Percentiles rank a stretch among this genome's conserved stretches.
These are phyloP conservation scores for Caenorhabditis macrosperma DNA, from an alignment of 2,888 invertebrate species.

Conservation along the genomic window DNA sequence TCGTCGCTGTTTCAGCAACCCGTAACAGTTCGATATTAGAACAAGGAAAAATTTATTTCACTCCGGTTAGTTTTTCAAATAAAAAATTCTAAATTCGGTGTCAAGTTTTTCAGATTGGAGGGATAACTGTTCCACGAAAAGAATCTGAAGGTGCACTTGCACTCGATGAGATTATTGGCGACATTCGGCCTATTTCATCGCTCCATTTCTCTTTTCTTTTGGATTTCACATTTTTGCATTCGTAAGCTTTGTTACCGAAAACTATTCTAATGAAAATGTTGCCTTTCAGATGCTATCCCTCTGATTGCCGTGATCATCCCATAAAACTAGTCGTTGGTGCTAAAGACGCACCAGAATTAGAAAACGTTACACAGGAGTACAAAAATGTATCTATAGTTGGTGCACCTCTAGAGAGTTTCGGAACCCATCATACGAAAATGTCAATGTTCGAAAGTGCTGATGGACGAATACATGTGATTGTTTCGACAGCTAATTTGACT, in stretches of 20 bases:
- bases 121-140: constrained; percentile 35
- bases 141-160: constrained; percentile 19
- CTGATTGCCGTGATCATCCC: constrained; percentile 20
- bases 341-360: neutral
- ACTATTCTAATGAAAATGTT: neutral
- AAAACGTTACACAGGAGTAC: neutral
- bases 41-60: constrained; percentile 46
- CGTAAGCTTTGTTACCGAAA: constrained; percentile 43
- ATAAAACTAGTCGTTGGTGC: constrained; percentile 58
- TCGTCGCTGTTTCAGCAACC: neutral
- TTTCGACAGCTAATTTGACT: constrained; percentile 74
- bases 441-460: constrained; percentile 68
- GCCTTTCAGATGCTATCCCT: constrained; percentile 39
- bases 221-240: constrained; percentile 68
- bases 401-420: constrained; percentile 68
- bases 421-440: constrained; percentile 77
- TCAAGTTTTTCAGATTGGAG: constrained; percentile 49
- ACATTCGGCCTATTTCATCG: constrained; percentile 67
- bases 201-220: constrained; percentile 75
- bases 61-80: constrained; percentile 34
- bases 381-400: constrained; percentile 49
- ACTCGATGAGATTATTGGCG: constrained; percentile 58
- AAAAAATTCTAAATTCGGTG: neutral
- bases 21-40: constrained; percentile 8
- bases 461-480: constrained; percentile 68